These are phyloP conservation scores for Amblyraja radiata DNA, from an alignment of 2,797 vertebrate genomes.

Conservation along the genomic window DNA sequence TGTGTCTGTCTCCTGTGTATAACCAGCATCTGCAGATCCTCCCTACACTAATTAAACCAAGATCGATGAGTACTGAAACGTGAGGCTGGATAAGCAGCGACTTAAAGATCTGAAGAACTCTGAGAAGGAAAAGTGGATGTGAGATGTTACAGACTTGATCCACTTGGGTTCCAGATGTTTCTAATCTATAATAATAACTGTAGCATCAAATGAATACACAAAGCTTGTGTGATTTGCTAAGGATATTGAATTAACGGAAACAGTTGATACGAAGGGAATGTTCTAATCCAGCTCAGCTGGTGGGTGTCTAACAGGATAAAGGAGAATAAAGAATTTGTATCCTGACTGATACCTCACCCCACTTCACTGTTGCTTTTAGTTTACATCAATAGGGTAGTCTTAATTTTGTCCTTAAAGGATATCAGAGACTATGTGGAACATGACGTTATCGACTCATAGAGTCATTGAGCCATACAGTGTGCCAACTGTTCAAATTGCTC, in stretches of 20 bases:
- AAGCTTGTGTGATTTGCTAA: not conserved
- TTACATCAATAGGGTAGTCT: not conserved
- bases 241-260: not conserved
- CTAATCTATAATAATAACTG: not conserved
- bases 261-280: not conserved
- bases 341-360: no score
- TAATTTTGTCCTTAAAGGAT: not conserved
- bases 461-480: no score
- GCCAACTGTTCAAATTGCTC: no score
- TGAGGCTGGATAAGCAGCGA: no score
- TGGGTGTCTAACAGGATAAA: not conserved
- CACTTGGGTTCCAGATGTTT: not conserved
- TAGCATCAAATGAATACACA: not conserved
- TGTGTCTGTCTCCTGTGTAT: no score
- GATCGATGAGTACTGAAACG: not conserved
- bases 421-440: not conserved
- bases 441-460: no score
- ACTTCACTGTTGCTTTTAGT: no score
- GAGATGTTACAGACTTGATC: not conserved
- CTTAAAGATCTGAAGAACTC: not conserved
- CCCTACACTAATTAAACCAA: not conserved
- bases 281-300: not conserved
- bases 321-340: not conserved
- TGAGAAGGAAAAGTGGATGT: not conserved
- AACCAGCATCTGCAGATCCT: no score